Evolutionary conservation across 1,140 invertebrate genomes (phyloP).

Genomic region (Micrasema longulum): DNA sequence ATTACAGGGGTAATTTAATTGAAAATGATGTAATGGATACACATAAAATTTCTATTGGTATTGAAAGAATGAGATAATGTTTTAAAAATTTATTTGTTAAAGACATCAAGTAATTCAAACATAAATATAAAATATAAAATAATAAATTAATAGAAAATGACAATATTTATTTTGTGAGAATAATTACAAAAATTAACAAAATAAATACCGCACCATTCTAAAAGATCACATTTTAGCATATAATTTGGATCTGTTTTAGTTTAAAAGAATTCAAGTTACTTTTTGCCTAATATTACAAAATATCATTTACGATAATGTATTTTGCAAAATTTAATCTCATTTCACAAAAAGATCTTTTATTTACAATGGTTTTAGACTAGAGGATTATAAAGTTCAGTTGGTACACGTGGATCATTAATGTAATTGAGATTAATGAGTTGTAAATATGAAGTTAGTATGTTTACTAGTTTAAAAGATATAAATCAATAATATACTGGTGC

Average conservation of each 20-base stretch:
- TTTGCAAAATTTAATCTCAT: slow-evolving; percentile 9
- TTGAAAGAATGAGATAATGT: too few species aligned
- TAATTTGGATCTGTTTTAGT: slow-evolving; percentile 21
- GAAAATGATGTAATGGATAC: too few species aligned
- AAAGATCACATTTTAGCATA: slow-evolving; percentile 30
- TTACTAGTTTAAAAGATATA: slow-evolving; percentile 26
- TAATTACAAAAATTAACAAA: slow-evolving; percentile 19
- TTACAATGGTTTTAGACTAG: slow-evolving; percentile 36
- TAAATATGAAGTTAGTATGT: slow-evolving; percentile 27
- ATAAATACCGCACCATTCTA: slow-evolving; percentile 25
- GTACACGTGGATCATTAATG: slow-evolving; percentile 22
- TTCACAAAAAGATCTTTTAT: slow-evolving; percentile 15
- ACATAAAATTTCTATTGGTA: too few species aligned
- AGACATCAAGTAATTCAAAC: slow-evolving; percentile 29
- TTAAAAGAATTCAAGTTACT: slow-evolving; percentile 10
- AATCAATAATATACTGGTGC: slow-evolving; percentile 12
- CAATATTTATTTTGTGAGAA: slow-evolving; percentile 23
- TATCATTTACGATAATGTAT: background rate
- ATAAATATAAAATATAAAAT: slow-evolving; percentile 30
- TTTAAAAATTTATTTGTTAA: slow-evolving; percentile 34
- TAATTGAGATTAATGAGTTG: slow-evolving; percentile 12
- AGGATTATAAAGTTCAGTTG: slow-evolving; percentile 29
- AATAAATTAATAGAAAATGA: slow-evolving; percentile 22
- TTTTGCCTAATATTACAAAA: background rate
- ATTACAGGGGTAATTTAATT: too few species aligned